phyloP scores from a whole-genome alignment of 2,888 invertebrate genomes.

The Patella caerulea region DNA sequence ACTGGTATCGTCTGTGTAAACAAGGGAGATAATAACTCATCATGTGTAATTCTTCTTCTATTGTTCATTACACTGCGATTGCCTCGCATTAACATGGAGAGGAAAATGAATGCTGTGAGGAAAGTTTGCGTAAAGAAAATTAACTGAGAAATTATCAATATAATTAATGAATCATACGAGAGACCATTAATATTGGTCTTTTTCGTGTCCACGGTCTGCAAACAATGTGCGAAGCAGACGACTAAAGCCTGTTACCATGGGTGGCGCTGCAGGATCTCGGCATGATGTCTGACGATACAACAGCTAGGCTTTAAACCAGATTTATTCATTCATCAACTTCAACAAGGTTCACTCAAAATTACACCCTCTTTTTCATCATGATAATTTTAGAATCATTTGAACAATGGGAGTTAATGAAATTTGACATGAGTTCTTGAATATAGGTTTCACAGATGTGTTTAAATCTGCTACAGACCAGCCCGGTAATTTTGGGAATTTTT shows the following conservation, averaged over 20 bases:
- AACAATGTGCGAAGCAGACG: constrained; percentile 4
- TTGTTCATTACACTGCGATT: constrained; percentile 2
- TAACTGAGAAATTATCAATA: constrained; percentile 29
- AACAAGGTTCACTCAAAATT: neutral
- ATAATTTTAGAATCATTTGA: neutral
- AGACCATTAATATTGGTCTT: constrained; percentile 1
- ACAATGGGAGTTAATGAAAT: constrained; percentile 1
- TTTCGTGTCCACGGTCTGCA: constrained; percentile 5
- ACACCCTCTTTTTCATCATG: neutral
- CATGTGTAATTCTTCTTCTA: neutral
- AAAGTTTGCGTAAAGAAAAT: constrained; percentile 28
- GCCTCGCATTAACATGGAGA: constrained; percentile 9
- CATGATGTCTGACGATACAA: neutral
- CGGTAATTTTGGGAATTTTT: too few species aligned
- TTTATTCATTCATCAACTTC: constrained; percentile 1
- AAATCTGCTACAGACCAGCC: too few species aligned
- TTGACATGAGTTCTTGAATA: neutral
- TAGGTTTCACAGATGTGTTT: too few species aligned
- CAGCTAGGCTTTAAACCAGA: neutral
- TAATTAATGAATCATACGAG: constrained; percentile 27
- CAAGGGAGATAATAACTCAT: constrained; percentile 7
- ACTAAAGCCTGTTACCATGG: neutral
- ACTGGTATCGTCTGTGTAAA: neutral
- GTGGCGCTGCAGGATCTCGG: neutral
- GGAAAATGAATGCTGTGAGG: constrained; percentile 22